phyloP scores from a whole-genome alignment of 2,797 vertebrate genomes.

The Notolepis coatsorum region DNA sequence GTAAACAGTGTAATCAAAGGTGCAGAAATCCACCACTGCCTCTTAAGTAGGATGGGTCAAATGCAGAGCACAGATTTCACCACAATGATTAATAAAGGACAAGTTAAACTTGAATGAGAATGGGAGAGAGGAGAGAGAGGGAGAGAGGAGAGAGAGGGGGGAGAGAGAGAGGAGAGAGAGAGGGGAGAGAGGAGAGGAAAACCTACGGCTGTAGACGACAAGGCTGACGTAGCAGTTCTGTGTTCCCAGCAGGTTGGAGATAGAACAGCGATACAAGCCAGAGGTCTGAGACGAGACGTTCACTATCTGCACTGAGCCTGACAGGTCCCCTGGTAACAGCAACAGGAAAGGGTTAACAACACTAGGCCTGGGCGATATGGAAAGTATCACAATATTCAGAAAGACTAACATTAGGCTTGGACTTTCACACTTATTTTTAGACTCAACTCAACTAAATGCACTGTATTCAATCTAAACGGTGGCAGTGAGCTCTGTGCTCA shows the following conservation, averaged over 20 bases:
- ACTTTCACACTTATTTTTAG: no score
- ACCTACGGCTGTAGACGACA: constrained; percentile 77
- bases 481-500: no score
- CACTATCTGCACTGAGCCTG: constrained; percentile 70
- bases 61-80: neutral
- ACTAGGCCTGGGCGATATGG: no score
- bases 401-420: no score
- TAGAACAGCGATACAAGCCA: constrained; percentile 85
- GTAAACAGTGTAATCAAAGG: no score
- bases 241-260: constrained; percentile 78
- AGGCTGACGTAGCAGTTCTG: constrained; percentile 83
- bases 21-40: neutral
- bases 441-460: no score
- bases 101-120: no score
- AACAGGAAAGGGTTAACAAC: no score
- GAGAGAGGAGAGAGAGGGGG: neutral
- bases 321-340: constrained; percentile 59
- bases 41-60: neutral
- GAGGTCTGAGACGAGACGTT: constrained; percentile 82
- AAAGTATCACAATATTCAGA: no score
- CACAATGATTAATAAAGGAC: neutral
- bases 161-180: no score
- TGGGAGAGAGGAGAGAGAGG: neutral
- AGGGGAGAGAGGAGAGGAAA: neutral
- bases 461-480: no score